Base-by-base conservation (phyloP, 1,140 invertebrate genomes). In the Bombus affinis region DNA sequence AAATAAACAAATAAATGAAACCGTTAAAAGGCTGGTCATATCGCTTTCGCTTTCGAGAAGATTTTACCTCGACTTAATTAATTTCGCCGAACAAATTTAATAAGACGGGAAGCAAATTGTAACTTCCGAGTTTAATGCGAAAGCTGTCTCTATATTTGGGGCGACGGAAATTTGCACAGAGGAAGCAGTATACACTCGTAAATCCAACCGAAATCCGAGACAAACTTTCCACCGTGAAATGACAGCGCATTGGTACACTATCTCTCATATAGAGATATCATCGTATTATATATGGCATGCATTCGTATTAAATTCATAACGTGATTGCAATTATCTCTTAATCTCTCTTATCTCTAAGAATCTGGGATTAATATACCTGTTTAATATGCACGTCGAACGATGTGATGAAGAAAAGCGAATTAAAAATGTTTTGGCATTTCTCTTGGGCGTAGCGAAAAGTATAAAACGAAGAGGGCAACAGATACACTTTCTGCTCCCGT, bases 161-260 rank as follows among this genome's bases (percentile, higher is more conserved):
- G 28, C 28, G 66, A 44, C 25, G 76, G 44, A 81, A 53, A 72
- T 81, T 72, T 47, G 32, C 37, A 39, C 37, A 18, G 15, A 66
- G 77, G 15, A 74, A 42, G n/a, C 28, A 25, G 32, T 39, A 25
- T 25, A 18, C n/a, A 28, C 18, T 66, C 10, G n/a, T 15, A 53
- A 81, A 81, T 44, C 37, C 22, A 35, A 57, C 32, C 44, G 68
- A 83, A 84, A 84, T 78, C n/a, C 37, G 39, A 76, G 72, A 76
- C 77, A 68, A 78, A 86, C 82, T 86, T 86, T 81, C 86, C 62
- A 83, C 57, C 68, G 44, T 62, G 83, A 81, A 86, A 87, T 76
- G 70, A 80, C 78, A 85, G 66, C 62, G 25, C 57, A 71, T 65
- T 25, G 42, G 78, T n/a, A 81, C 53, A 73, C 47, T 32, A 57